Base-by-base conservation (phyloP, 2,113 vertebrate genomes). In the Thymallus thymallus region DNA sequence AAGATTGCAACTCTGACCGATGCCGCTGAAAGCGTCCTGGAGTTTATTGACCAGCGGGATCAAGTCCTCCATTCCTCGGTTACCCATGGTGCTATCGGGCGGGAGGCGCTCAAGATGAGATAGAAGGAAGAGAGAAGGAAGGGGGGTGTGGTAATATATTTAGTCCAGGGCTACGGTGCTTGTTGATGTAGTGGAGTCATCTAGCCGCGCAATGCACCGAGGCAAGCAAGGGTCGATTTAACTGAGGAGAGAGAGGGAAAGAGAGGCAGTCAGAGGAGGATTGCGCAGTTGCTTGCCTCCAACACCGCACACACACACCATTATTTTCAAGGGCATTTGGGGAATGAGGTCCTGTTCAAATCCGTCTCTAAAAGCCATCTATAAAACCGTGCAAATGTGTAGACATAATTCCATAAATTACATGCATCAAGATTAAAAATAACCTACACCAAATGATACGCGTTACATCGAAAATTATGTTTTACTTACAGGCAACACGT, bases 21-120 rank as follows among this genome's bases (percentile, higher is more conserved):
- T 92, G 76, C 93, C 92, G 80, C 95, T 94, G 93, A 98, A 98
- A 67, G 96, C 96, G 75, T 98, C 96, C 93, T 97, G 96, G 85
- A 97, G 94, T 76, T 87, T 93, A 93, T 97, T 97, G 82, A 97
- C 96, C 89, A 98, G 89, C 35, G 95, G 95, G 89, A 96, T 96
- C 74, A 97, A 90, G 0, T 96, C 95, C 90, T 97, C 96, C 96
- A 98, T 97, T 89, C 95, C 95, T 70, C 93, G 91, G 85, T 93
- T 94, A 78, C 92, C 91, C 92, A 94, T 94, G 88, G 83, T 84
- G 79, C 80, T 84, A 83, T 84, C 72, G 67, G 87, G 81, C 62
- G 71, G 83, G 26, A 74, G 84, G 83, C n/a, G n/a, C 84, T 88
- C 78, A n/a, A 88, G 81, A 87, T 71, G 10, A 64, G 81, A 79